A percentile compares a stretch with the other conserved stretches of the same genome.
Conservation (phyloP, 1,140 invertebrate genomes). For the Macrobrachium nipponense region DNA sequence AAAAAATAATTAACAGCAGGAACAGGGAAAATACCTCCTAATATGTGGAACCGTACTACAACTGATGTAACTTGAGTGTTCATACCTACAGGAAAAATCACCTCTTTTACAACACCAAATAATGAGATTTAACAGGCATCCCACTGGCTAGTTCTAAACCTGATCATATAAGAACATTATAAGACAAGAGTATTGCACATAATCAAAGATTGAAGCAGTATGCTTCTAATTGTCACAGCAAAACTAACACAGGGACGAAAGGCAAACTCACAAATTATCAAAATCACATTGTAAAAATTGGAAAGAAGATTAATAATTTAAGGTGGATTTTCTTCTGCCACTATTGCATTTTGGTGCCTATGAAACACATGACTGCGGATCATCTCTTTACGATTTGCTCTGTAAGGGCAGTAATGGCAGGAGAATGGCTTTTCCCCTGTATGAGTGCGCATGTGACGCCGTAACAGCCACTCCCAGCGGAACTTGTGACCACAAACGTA, state of each 20-base stretch:
- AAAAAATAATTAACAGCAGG: no score
- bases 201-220: no score
- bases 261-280: background rate
- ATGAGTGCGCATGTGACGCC: conserved; percentile 72
- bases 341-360: conserved; percentile 30
- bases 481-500: conserved; percentile 63
- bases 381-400: conserved; percentile 54
- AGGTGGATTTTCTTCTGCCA: conserved; percentile 7
- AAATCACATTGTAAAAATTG: background rate
- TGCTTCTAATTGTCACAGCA: no score
- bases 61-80: no score
- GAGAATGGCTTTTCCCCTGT: conserved; percentile 68
- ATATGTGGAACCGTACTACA: no score
- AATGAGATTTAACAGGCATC: no score
- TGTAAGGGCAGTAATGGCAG: conserved; percentile 59
- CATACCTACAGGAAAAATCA: no score
- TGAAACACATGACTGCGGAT: conserved; percentile 52
- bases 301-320: background rate
- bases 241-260: background rate
- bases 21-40: no score
- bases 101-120: no score
- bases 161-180: no score
- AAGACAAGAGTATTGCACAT: no score
- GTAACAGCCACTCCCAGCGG: conserved; percentile 61
- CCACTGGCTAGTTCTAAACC: no score